Conservation (phyloP, 2,113 vertebrate genomes). For the Ciconia maguari region DNA sequence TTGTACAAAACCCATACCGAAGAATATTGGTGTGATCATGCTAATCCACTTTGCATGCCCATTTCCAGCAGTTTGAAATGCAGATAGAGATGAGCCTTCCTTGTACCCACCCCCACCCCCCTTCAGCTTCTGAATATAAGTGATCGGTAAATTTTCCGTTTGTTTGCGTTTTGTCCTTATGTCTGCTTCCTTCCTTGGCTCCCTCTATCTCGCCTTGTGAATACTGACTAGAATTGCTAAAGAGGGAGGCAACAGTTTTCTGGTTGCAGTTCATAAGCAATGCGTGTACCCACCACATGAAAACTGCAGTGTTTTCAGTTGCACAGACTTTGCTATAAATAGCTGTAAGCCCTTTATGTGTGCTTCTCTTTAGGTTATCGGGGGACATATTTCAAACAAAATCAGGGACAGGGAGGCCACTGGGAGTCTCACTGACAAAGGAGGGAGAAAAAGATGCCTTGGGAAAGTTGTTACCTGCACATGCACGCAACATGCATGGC, state of each 20-base stretch:
- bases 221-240: constrained; percentile 32
- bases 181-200: constrained; percentile 47
- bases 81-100: neutral
- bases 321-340: constrained; percentile 46
- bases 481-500: neutral
- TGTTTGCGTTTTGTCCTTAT: constrained; percentile 54
- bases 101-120: too few relatives aligned
- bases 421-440: neutral
- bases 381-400: neutral
- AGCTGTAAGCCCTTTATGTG: constrained; percentile 3
- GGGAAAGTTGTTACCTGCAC: neutral
- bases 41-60: constrained; percentile 9
- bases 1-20: neutral
- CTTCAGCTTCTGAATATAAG: neutral
- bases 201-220: neutral
- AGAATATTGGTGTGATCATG: neutral
- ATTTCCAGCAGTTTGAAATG: constrained; percentile 36
- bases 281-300: neutral
- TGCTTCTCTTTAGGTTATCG: constrained; percentile 37
- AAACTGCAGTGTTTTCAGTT: constrained; percentile 48
- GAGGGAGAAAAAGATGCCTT: neutral
- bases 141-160: constrained; percentile 43
- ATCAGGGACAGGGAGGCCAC: neutral
- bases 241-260: constrained; percentile 36
- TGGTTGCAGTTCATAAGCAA: constrained; percentile 18